These are phyloP conservation scores for Mus minutoides DNA, from an alignment of 2,797 vertebrate genomes.

Conservation along the genomic window DNA sequence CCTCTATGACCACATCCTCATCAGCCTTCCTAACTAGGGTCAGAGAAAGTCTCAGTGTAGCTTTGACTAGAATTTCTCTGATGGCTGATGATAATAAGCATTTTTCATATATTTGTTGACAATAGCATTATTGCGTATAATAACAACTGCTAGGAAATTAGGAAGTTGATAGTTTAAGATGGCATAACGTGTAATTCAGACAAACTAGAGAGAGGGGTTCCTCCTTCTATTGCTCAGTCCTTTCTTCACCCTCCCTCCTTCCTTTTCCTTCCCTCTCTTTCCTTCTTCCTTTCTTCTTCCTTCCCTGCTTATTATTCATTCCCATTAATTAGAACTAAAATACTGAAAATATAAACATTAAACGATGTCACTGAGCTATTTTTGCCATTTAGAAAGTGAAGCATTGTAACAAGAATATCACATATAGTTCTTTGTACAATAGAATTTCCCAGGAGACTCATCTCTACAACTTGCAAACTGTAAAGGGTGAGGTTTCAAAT, in stretches of 20 bases:
- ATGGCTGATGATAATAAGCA: background rate
- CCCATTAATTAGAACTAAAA: background rate
- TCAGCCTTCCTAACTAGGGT: background rate
- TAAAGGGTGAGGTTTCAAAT: background rate
- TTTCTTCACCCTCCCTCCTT: background rate
- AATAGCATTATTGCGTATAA: background rate
- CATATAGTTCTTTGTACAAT: background rate
- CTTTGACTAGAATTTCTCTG: background rate
- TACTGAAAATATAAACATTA: background rate
- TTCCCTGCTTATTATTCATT: conserved; percentile 55
- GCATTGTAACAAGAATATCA: background rate
- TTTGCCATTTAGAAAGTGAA: background rate
- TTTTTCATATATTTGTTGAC: background rate
- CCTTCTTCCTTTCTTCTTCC: background rate
- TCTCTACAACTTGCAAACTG: background rate
- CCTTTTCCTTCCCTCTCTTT: background rate
- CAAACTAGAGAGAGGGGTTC: background rate
- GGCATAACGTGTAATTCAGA: background rate
- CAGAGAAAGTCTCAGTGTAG: background rate
- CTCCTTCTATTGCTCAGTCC: background rate
- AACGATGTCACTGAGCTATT: background rate
- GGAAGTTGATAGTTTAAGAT: background rate
- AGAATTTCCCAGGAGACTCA: conserved; percentile 5
- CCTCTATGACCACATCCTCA: background rate
- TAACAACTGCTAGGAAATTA: background rate